Evolutionary conservation across 2,113 vertebrate species (phyloP), one percentile per base, ranked within the genome.

Genomic region (Phalacrocorax aristotelis): DNA sequence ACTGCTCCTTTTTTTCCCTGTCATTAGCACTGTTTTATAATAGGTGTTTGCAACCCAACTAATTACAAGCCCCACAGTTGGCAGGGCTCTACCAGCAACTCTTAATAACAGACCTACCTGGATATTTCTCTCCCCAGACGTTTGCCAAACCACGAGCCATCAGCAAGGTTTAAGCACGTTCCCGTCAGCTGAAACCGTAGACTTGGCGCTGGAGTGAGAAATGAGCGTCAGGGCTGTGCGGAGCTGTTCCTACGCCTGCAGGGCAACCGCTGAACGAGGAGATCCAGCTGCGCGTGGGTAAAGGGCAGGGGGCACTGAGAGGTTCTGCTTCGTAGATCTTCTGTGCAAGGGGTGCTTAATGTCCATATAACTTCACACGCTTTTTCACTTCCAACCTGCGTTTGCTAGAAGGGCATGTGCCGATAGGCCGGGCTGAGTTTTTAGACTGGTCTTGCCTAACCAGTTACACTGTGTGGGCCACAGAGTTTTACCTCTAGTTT

Each of bases 191-290:
- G 51, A 83, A 83, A 64, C 19, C 51, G 3, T 23, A 58, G 55
- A 2, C 42, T 55, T 36, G n/a, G 54, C 27, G 49, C 64, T 34
- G 0, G 4, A 38, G 27, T 60, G 60, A 48, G 38, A 70, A 77
- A 58, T 36, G 9, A 34, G 34, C 13, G 11, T 21, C 6, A 3
- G 3, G 20, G 32, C 38, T 16, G 40, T 4, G 12, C 44, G n/a
- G 34, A 57, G 5, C 38, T n/a, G 27, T 10, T 58, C 8, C 7
- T 10, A 13, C 3, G 0, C 0, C 0, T 23, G 38, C 40, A 52
- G 38, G n/a, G 29, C 72, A 72, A 34, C 44, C 8, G 5, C 34
- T 14, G 9, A 55, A 34, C 1, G 11, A 51, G 32, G 60, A 72
- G 34, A 62, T 57, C 64, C 57, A 51, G 27, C 71, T 10, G 15